These are phyloP conservation scores for Wasmannia auropunctata DNA, from an alignment of 1,140 invertebrate species.

Conservation along the genomic window DNA sequence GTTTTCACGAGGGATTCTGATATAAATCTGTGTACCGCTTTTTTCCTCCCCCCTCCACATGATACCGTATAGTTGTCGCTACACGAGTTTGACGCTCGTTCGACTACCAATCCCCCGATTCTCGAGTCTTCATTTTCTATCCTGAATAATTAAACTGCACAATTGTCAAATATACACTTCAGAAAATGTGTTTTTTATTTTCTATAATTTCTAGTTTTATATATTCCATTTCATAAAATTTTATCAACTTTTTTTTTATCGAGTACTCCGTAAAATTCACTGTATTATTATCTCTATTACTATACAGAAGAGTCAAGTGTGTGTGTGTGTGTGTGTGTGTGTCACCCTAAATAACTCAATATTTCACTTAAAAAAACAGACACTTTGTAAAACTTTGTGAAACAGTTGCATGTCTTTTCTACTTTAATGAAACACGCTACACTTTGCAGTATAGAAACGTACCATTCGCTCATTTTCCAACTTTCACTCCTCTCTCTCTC, in stretches of 20 bases:
- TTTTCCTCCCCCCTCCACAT: not conserved
- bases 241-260: not conserved
- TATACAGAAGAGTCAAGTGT: not conserved
- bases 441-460: not conserved
- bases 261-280: not conserved
- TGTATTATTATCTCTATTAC: not conserved
- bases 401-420: not conserved
- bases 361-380: no score
- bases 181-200: not conserved
- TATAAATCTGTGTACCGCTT: slow-evolving; percentile 24
- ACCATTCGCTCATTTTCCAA: slow-evolving; percentile 2
- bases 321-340: no score
- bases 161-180: not conserved
- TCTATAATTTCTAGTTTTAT: not conserved
- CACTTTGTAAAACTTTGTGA: not conserved
- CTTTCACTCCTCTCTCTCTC: slow-evolving; percentile 40
- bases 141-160: slow-evolving; percentile 1
- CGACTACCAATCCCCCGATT: not conserved
- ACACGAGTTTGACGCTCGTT: not conserved
- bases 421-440: not conserved
- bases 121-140: slow-evolving; percentile 12
- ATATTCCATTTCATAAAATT: not conserved
- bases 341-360: no score
- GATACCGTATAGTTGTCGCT: not conserved
- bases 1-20: slow-evolving; percentile 16